Base-by-base conservation (phyloP, 1,140 invertebrate genomes). In the Chlorops oryzae region DNA sequence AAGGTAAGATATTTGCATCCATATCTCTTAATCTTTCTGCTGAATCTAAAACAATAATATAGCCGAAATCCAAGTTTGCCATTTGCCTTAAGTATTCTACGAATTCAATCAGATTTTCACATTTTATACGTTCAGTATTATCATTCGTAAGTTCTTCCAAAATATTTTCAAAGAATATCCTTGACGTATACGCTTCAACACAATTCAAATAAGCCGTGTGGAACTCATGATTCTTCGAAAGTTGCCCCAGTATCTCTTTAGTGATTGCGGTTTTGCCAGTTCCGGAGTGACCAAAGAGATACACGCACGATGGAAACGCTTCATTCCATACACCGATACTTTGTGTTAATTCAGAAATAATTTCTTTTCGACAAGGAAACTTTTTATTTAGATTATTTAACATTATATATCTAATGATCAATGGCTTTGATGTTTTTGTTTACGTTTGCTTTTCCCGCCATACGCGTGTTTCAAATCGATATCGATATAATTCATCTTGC, bases 201-300 rank as follows among this genome's bases (percentile, higher is more conserved):
- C 88, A 88, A 69, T 92, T 88, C n/a, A 92, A 70, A 39, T 81
- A 66, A 20, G 83, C 81, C 58, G 79, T 74, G 63, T 80, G 82
- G 35, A 84, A 81, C 7, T 76, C 58, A 28, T 84, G 74, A 54
- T 77, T 67, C 17, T 76, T 58, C 10, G 21, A 17, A 24, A 55
- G 59, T 28, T 61, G 43, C 6, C 51, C 45, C 1, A 91, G 61
- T 12, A 88, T 62, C 15, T 73, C 72, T 37, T 74, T 73, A 2
- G 88, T 62, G 35, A 90, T 75, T 1, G 83, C 68, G 21, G 83
- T 83, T 75, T 94, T 94, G 18, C 90, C 90, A 12, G 86, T 87
- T 5, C 85, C 82, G 55, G 86, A 81, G 61, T 85, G 82, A 28
- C 91, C 91, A 65, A 85, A 83, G 25, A 90, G 54, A 73, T 87